Evolutionary conservation across 2,797 vertebrate genomes (phyloP), one percentile per base, ranked within the genome.

Genomic region (Enteromius unitaeniatus): DNA sequence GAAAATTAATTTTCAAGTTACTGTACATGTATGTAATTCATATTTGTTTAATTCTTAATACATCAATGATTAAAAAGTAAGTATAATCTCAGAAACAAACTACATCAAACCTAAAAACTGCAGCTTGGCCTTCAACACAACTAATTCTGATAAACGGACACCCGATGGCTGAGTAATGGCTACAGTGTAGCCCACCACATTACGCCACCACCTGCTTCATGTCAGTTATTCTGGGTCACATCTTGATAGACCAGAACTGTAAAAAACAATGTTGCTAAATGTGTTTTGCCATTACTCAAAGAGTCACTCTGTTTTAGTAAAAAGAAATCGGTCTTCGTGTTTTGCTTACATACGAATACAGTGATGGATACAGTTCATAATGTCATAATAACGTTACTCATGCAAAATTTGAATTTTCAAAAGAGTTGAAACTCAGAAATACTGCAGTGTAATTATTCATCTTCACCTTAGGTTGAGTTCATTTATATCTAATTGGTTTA

Each of bases 91-190:
- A 76, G 62, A 17, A 19, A 15, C 14, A 83, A 60, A 84, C 92
- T 90, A 89, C 85, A 89, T 90, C 89, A 93, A 78, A 81, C 89
- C 88, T 90, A 86, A 91, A 89, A 93, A 90, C 84, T 91, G 90
- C 86, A 88, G 65, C 72, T 40, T 88, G 88, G 89, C 91, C 90
- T 92, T 90, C 86, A 88, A 86, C 62, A 81, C 72, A 79, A 87
- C 87, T 84, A 64, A 62, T 91, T 67, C 85, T 87, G 89, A 93
- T 92, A 88, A 91, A 90, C 51, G 85, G 62, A 90, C 80, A 91
- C 85, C 85, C 65, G 40, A 86, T 69, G 82, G 87, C 34, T 47
- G 17, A 80, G 79, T 88, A 85, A 87, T 92, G 88, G 88, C 91
- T 89, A 87, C 82, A 88, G 26, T 86, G 86, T 88, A 86, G 86